These are phyloP conservation scores for Planococcus citri DNA, from an alignment of 1,140 invertebrate genomes.

Conservation along the genomic window DNA sequence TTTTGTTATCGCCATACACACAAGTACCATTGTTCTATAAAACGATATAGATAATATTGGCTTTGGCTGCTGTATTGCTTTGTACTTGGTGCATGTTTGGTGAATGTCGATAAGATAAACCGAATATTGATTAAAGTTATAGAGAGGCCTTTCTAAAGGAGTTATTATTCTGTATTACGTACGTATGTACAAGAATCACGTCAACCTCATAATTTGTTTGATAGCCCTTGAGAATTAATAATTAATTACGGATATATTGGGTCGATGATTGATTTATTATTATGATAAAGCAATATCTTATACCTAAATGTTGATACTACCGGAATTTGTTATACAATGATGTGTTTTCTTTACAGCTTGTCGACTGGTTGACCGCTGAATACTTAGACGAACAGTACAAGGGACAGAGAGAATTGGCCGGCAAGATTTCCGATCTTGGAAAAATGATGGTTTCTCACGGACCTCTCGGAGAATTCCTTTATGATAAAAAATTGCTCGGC, in stretches of 20 bases:
- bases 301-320: neutral
- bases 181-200: neutral
- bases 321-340: too few relatives aligned
- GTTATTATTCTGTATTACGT: neutral
- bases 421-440: constrained; percentile 61
- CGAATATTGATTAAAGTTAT: neutral
- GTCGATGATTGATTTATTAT: neutral
- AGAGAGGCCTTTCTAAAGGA: neutral
- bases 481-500: constrained; percentile 59
- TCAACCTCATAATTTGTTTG: neutral
- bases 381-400: constrained; percentile 83
- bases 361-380: constrained; percentile 75
- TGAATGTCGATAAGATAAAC: neutral
- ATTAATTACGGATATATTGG: neutral
- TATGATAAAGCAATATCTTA: neutral
- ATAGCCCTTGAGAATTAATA: neutral
- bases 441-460: constrained; percentile 56
- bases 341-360: constrained; percentile 45
- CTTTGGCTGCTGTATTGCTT: neutral
- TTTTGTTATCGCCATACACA: neutral
- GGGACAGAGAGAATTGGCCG: constrained; percentile 68
- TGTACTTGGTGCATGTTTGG: neutral
- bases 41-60: neutral
- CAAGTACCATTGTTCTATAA: neutral
- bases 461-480: constrained; percentile 67